Evolutionary conservation across 2,797 vertebrate genomes (phyloP), one percentile per base, ranked within the genome.

Genomic region (Antrozous pallidus): DNA sequence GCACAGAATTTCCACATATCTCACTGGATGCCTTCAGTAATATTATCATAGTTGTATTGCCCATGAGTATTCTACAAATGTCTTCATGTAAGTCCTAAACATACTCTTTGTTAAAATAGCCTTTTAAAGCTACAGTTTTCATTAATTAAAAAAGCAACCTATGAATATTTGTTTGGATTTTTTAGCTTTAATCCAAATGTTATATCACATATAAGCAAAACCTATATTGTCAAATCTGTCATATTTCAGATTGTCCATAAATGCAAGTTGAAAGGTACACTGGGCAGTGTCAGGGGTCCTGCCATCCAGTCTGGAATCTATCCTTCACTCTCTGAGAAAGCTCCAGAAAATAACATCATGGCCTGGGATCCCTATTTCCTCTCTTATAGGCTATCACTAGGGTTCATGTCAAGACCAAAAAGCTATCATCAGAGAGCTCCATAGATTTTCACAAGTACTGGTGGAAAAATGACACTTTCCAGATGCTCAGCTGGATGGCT

Each of bases 131-230:
- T 31, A 82, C 28, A 17, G 36, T 54, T 69, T 78, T 31, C n/a
- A 73, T 81, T 84, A 45, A 45, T 33, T 78, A 79, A 51, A 86
- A 88, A 96, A 38, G 8, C 36, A 51, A 56, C 26, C 6, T 20
- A 38, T 18, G 0, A 84, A 54, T 69, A 87, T 73, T 20, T 40
- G 20, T 87, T 73, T 73, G 10, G 12, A 16, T 56, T 45, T 69
- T 88, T 71, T 38, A 88, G 54, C 45, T 94, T 93, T 54, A 71
- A 74, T 69, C 67, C 45, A 77, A 89, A 71, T 82, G 31, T 56
- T 80, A 51, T 36, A 9, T 33, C 4, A 92, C 33, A 73, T 80
- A 51, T 24, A 80, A 49, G 22, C 54, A 95, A 82, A 74, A 22
- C 14, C 7, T 7, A 17, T 58, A 20, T 36, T 47, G 22, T 22